Base-by-base conservation (phyloP, 2,888 invertebrate genomes). In the Pristionchus fissidentatus region DNA sequence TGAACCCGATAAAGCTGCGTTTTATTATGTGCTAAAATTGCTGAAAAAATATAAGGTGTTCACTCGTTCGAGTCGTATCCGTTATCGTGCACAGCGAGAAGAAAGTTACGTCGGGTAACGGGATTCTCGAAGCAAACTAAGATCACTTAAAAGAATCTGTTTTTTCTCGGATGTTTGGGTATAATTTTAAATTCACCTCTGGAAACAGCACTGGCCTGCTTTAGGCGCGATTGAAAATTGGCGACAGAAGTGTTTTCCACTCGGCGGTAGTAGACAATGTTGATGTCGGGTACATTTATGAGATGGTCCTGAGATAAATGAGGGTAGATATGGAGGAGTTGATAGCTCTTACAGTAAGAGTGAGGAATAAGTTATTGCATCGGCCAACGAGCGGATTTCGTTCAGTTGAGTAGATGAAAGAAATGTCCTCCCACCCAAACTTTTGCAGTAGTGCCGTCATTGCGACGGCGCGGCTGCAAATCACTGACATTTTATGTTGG, bases 61-160 rank as follows among this genome's bases (percentile, higher is more conserved):
- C n/a, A 80, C 66, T 81, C 81, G 46, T 66, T 46, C 46, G 81
- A 29, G 26, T 43, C 38, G 35, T 26, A 35, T 49, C 81, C 81
- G 22, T 62, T 52, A 32, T 81, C 66, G 13, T 52, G 49, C 26
- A 66, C 81, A 7, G 81, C 81, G 13, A 81, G 62, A 5, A 81
- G 35, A 29, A 81, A 81, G 49, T 81, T 66, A 13, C 81, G 62
- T 0, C 66, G 62, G 8, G 81, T 66, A 2, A 35, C 38, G 3
- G 62, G n/a, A 43, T 35, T 49, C 41, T 81, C 81, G 43, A 66
- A 49, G 66, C 81, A 81, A 22, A 41, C 26, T 3, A 81, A 26
- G 38, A 81, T 38, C 43, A 81, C 81, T 81, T 3, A 41, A 60
- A 38, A 1, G 29, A 62, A 32, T 29, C 10, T 15, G 49, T 49